phyloP scores from a whole-genome alignment of 2,888 invertebrate genomes.

The Dryadula phaetusa region DNA sequence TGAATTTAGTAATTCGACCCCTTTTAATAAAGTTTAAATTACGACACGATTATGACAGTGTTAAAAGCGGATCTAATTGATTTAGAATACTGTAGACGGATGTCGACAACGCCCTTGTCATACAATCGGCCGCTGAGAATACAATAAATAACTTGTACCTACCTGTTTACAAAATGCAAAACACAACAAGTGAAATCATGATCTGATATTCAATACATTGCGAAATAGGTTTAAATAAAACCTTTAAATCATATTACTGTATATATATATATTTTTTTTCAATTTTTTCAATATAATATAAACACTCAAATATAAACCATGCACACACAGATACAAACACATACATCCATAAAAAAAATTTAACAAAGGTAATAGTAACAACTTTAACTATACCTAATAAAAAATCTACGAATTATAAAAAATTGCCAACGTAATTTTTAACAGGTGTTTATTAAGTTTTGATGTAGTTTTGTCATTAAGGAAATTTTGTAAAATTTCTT shows the following conservation, averaged over 20 bases:
- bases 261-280: conserved; percentile 30
- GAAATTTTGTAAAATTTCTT: neutral
- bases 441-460: too few species aligned
- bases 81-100: conserved; percentile 67
- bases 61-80: conserved; percentile 79
- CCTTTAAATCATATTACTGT: conserved; percentile 27
- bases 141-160: conserved; percentile 39
- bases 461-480: too few species aligned
- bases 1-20: conserved; percentile 65
- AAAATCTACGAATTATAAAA: too few species aligned
- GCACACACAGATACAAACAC: too few species aligned
- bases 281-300: neutral
- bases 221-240: conserved; percentile 7
- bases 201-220: conserved; percentile 24
- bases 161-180: conserved; percentile 32
- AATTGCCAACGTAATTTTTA: too few species aligned
- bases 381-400: too few species aligned
- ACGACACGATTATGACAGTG: conserved; percentile 62
- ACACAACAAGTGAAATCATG: conserved; percentile 35
- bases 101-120: conserved; percentile 77
- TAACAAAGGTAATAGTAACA: too few species aligned
- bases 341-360: too few species aligned
- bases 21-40: conserved; percentile 63
- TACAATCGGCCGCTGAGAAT: conserved; percentile 30
- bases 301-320: too few species aligned